A percentile compares a stretch with the other conserved stretches of the same genome.
Evolutionary conservation across 2,888 invertebrate genomes (phyloP).

Genomic region (Drosophila formosana): DNA sequence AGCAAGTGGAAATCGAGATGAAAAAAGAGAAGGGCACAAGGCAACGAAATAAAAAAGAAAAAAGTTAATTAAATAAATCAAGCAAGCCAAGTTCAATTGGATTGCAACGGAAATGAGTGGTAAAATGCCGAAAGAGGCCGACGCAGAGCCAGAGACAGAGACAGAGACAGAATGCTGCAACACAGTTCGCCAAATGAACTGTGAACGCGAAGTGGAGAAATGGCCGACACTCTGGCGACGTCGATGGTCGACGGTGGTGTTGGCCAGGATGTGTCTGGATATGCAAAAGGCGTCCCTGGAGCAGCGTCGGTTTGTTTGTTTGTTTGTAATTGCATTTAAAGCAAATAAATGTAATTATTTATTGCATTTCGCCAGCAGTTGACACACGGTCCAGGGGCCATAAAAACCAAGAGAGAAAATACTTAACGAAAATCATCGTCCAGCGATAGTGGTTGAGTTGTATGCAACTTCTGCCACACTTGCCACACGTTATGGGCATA

Average conservation of each 20-base stretch:
- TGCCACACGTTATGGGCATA: background rate
- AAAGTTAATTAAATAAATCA: slow-evolving; percentile 80
- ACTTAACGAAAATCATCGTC: slow-evolving; percentile 42
- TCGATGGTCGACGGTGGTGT: slow-evolving; percentile 23
- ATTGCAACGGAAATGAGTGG: slow-evolving; percentile 79
- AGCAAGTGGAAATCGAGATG: slow-evolving; percentile 16
- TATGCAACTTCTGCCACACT: background rate
- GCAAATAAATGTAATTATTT: slow-evolving; percentile 80
- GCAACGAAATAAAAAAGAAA: slow-evolving; percentile 24
- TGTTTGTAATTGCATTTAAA: slow-evolving; percentile 74
- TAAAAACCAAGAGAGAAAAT: background rate
- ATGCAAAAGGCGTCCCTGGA: slow-evolving; percentile 59
- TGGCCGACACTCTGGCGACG: slow-evolving; percentile 42
- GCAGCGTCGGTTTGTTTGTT: slow-evolving; percentile 42
- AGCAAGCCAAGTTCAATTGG: slow-evolving; percentile 78
- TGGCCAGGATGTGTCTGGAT: slow-evolving; percentile 19
- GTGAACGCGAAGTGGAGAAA: slow-evolving; percentile 56
- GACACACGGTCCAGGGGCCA: slow-evolving; percentile 43
- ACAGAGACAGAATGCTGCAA: slow-evolving; percentile 4
- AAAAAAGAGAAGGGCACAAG: slow-evolving; percentile 6
- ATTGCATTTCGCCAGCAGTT: slow-evolving; percentile 70
- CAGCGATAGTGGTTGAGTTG: slow-evolving; percentile 33
- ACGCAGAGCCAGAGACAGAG: too few species aligned
- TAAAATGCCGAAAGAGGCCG: slow-evolving; percentile 60
- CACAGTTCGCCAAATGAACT: slow-evolving; percentile 69